Conservation (phyloP, 1,140 invertebrate species). For the Meloidogyne floridensis region DNA sequence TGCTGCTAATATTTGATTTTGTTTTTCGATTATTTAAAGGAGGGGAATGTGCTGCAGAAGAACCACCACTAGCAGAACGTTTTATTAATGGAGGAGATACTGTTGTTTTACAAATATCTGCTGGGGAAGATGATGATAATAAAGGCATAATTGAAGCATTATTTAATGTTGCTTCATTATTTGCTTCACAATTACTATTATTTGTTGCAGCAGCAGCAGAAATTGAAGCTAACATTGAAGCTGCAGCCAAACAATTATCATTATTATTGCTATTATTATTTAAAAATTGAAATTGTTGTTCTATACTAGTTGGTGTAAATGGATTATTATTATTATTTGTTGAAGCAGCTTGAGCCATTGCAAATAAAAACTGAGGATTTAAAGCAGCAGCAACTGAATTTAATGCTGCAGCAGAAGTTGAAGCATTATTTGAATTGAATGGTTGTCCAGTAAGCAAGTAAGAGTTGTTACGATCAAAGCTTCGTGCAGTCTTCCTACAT, state of each 20-base stretch:
- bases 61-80: background rate
- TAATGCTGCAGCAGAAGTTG: background rate
- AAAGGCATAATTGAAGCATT: conserved; percentile 3
- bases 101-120: background rate
- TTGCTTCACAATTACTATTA: conserved; percentile 13
- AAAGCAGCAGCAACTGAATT: background rate
- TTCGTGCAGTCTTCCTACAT: conserved; percentile 17
- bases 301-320: background rate
- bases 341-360: background rate
- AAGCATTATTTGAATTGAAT: background rate
- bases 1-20: background rate
- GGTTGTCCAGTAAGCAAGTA: background rate
- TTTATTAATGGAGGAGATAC: background rate
- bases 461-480: conserved; percentile 9
- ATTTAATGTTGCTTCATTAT: background rate
- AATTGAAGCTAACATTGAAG: too few species aligned
- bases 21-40: conserved; percentile 3
- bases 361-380: conserved; percentile 4
- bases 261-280: background rate
- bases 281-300: background rate
- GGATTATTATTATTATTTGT: background rate
- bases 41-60: background rate
- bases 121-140: background rate
- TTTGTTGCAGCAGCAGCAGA: background rate
- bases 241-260: background rate